Evolutionary conservation across 2,113 vertebrate genomes (phyloP).

Genomic region (Morone saxatilis): DNA sequence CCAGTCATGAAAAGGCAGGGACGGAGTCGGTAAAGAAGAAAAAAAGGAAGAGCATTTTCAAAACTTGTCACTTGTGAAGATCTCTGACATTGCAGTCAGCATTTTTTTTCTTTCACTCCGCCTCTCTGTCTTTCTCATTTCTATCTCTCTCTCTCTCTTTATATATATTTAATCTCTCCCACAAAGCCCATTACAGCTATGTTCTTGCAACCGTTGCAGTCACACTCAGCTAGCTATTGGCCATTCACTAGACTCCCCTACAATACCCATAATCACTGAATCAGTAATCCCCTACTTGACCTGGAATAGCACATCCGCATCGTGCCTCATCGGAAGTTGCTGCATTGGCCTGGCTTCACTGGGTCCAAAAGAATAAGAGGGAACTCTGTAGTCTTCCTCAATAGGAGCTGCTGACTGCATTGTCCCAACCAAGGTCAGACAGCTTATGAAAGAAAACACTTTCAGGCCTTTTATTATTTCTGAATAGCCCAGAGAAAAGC

Average conservation of each 20-base stretch:
- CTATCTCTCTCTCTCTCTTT: constrained; percentile 27
- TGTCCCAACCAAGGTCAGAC: constrained; percentile 77
- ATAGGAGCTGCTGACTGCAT: constrained; percentile 56
- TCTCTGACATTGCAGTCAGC: constrained; percentile 65
- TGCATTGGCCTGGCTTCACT: constrained; percentile 62
- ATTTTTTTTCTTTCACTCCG: constrained; percentile 49
- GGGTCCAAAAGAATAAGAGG: constrained; percentile 47
- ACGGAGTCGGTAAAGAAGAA: constrained; percentile 13
- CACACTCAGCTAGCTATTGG: constrained; percentile 72
- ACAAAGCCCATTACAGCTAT: constrained; percentile 68
- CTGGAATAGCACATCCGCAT: constrained; percentile 65
- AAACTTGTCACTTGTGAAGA: constrained; percentile 63
- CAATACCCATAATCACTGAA: constrained; percentile 77
- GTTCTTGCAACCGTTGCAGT: constrained; percentile 60
- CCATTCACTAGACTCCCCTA: constrained; percentile 65
- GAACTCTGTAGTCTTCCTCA: constrained; percentile 56
- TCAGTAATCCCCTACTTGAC: constrained; percentile 77
- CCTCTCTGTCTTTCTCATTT: constrained; percentile 48
- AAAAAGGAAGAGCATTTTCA: constrained; percentile 35
- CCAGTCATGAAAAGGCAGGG: constrained; percentile 27
- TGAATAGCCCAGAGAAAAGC: constrained; percentile 10
- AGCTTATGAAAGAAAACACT: constrained; percentile 47
- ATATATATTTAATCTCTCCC: constrained; percentile 70
- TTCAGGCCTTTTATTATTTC: constrained; percentile 48
- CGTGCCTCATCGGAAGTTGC: constrained; percentile 55